These are phyloP conservation scores for Mustela nigripes DNA, from an alignment of 2,113 vertebrate species.

Conservation along the genomic window DNA sequence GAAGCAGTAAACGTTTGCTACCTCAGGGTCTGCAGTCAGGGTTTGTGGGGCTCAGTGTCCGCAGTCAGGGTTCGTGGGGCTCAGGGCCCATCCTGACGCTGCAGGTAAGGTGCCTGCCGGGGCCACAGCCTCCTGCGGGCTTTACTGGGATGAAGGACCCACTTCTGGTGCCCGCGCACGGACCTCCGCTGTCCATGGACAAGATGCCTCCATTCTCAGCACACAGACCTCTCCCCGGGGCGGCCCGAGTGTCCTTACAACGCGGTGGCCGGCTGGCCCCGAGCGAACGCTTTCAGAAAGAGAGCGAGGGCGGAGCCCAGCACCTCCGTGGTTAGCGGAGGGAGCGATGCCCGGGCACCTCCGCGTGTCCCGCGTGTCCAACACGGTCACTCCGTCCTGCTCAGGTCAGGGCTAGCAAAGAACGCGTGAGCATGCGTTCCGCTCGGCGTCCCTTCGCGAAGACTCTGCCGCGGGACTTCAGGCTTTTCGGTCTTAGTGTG, in stretches of 20 bases:
- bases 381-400: neutral
- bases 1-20: accelerated
- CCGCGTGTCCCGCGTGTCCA: accelerated
- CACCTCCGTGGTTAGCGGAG: accelerated
- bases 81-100: too few species aligned
- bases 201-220: neutral
- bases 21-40: neutral
- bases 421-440: accelerated
- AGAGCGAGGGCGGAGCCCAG: neutral
- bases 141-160: neutral
- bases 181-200: accelerated
- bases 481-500: neutral
- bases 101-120: too few species aligned
- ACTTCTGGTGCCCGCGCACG: accelerated
- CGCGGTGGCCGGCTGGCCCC: accelerated
- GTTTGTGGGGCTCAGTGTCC: neutral
- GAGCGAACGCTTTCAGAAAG: accelerated
- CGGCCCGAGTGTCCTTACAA: neutral
- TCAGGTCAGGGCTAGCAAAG: neutral
- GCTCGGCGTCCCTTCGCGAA: neutral
- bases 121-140: neutral
- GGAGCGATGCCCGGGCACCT: accelerated
- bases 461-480: accelerated
- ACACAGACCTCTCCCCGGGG: accelerated
- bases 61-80: neutral